These are phyloP conservation scores for Hyla sarda DNA, from an alignment of 2,113 vertebrate species.

Conservation along the genomic window DNA sequence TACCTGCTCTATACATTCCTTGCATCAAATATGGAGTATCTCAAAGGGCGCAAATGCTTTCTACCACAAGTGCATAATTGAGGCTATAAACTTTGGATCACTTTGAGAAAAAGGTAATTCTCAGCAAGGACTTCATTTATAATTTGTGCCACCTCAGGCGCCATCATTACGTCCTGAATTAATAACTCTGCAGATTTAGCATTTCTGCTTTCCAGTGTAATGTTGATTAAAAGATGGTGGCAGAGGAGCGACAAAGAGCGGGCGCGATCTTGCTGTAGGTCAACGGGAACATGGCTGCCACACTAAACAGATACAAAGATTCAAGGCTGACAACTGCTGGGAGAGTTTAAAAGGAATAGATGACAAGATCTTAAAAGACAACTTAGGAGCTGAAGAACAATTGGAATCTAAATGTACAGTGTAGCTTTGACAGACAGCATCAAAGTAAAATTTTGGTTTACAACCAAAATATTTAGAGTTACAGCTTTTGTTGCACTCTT, in stretches of 20 bases:
- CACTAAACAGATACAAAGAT: background rate
- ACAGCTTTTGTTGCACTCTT: background rate
- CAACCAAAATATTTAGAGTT: background rate
- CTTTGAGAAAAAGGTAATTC: constrained; percentile 7
- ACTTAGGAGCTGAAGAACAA: background rate
- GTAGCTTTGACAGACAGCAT: background rate
- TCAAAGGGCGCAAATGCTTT: background rate
- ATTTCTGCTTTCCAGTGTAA: background rate
- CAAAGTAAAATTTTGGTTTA: too few species aligned
- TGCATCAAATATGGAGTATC: background rate
- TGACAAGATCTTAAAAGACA: background rate
- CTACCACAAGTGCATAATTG: background rate
- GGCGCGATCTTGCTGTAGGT: background rate
- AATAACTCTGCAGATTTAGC: background rate
- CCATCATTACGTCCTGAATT: background rate
- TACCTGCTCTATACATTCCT: background rate
- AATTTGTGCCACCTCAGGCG: background rate
- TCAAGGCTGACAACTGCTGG: background rate
- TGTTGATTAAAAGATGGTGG: background rate
- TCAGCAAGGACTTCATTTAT: constrained; percentile 8
- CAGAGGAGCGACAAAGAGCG: background rate
- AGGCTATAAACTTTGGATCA: background rate
- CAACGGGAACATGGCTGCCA: background rate
- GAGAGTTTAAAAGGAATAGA: background rate
- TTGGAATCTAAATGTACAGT: background rate